Evolutionary conservation across 2,113 vertebrate genomes (phyloP), one percentile per base, ranked within the genome.

Genomic region (Phaethon lepturus): DNA sequence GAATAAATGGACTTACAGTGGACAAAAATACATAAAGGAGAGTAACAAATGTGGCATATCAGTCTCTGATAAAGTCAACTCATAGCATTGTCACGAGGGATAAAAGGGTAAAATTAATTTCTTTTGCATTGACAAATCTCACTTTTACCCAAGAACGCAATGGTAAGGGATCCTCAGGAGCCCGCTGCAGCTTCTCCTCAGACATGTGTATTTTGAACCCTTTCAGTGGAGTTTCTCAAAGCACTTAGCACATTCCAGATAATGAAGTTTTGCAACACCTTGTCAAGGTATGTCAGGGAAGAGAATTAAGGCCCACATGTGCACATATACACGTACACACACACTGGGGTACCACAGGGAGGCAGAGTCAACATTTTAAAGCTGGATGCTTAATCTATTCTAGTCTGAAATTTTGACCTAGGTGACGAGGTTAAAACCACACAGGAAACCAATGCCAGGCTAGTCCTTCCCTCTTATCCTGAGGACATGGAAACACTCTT

Each of bases 241-340:
- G 44, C 5, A n/a, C 42, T 67, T 74, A 7, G n/a, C 17, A 10
- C 8, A 4, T 63, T 58, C 67, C 67, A 69, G 79, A 35, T 59
- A 47, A 55, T 22, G 25, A 80, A 35, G 18, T 19, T 59, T 72
- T 42, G 23, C 31, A 81, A 66, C 13, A 45, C 6, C 45, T 38
- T 55, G 20, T 52, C 2, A 0, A 45, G 42, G 24, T 13, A 49
- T 6, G 13, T 28, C 31, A 67, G 38, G 52, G 17, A 73, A 59
- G 19, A 86, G 7, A 92, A 88, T 10, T 44, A 69, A 60, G 25
- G 17, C 44, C 28, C 23, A 31, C 13, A 33, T 4, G 15, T 9
- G 7, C 4, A 4, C 22, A 17, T 25, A 33, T 6, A 9, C 5
- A n/a, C 6, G 9, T 20, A 7, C 38, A 7, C 7, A 19, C 17